Conservation (phyloP, 2,113 vertebrate species). For the Ptilorrhoa leucosticta region DNA sequence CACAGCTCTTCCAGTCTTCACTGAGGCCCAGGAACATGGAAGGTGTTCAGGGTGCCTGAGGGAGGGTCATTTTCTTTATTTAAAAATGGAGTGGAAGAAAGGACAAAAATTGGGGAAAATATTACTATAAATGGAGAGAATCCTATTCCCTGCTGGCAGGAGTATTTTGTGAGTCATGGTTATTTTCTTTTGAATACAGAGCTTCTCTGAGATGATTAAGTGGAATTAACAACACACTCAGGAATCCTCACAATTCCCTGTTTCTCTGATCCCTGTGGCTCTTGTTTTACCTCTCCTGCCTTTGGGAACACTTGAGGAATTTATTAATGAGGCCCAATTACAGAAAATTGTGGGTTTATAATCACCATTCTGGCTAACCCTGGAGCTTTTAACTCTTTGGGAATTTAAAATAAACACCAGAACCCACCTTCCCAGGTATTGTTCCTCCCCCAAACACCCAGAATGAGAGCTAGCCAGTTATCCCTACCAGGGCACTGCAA, state of each 20-base stretch:
- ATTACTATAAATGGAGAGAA: conserved; percentile 47
- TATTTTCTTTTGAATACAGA: conserved; percentile 38
- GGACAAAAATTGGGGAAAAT: background rate
- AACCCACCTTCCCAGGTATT: background rate
- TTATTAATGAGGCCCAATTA: conserved; percentile 77
- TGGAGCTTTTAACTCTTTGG: background rate
- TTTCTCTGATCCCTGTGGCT: conserved; percentile 57
- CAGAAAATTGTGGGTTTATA: conserved; percentile 50
- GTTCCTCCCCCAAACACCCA: background rate
- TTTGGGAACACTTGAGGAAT: conserved; percentile 68
- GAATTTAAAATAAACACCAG: background rate
- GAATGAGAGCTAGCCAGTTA: background rate
- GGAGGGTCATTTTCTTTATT: background rate
- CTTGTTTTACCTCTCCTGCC: conserved; percentile 57
- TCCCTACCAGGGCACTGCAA: background rate
- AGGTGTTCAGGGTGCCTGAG: background rate
- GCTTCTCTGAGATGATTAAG: conserved; percentile 67
- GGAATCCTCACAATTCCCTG: conserved; percentile 50
- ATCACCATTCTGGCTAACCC: conserved; percentile 38
- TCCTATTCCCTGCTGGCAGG: background rate
- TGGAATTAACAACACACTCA: conserved; percentile 59
- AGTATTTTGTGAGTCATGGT: conserved; percentile 31
- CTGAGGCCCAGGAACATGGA: background rate
- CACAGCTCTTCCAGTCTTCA: background rate
- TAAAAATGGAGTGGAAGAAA: background rate